These are phyloP conservation scores for Motacilla alba DNA, from an alignment of 2,113 vertebrate genomes.

Conservation along the genomic window DNA sequence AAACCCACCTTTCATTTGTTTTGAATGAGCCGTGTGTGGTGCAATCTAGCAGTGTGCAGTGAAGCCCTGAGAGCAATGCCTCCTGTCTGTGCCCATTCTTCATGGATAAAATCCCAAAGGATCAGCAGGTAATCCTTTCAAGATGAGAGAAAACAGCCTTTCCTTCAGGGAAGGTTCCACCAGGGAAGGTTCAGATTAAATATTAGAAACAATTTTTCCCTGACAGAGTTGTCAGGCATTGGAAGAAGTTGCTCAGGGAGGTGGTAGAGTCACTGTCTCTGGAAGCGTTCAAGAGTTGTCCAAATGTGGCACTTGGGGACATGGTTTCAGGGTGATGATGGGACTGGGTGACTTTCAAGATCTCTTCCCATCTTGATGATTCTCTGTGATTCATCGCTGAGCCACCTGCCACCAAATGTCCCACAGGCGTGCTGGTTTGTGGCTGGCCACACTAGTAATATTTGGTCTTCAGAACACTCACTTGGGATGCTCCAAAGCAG, in stretches of 20 bases:
- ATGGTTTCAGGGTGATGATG: background rate
- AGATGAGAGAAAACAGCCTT: background rate
- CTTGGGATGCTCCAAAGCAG: too few relatives aligned
- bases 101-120: background rate
- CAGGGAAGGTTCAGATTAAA: background rate
- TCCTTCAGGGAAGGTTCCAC: background rate
- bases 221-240: background rate
- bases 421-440: background rate
- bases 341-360: background rate
- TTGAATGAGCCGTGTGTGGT: background rate
- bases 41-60: background rate
- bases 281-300: background rate
- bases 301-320: background rate
- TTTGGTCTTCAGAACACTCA: background rate
- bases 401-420: background rate
- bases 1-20: background rate
- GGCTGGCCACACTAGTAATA: background rate
- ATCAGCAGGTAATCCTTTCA: background rate
- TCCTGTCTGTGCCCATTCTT: background rate
- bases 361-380: background rate
- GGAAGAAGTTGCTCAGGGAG: background rate
- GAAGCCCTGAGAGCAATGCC: background rate
- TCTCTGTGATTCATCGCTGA: background rate
- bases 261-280: background rate
- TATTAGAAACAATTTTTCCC: background rate